Conservation (phyloP, 2,797 vertebrate genomes). For the Hirundo rustica region DNA sequence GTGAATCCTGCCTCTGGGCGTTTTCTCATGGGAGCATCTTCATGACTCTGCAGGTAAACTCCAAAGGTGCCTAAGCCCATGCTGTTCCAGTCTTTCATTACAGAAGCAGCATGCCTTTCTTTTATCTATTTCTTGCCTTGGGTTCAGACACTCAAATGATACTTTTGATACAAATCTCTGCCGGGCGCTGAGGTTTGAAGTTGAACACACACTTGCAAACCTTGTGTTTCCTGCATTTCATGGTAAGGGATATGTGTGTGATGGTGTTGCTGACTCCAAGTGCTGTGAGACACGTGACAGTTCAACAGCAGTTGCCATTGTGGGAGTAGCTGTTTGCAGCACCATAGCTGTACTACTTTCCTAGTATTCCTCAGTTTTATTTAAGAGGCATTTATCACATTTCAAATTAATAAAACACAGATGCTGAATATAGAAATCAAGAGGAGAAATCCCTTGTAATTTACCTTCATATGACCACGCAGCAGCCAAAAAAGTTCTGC, state of each 20-base stretch:
- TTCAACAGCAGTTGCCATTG: neutral
- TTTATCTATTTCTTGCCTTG: neutral
- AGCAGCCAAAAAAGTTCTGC: neutral
- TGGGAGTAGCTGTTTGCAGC: neutral
- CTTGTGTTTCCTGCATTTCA: neutral
- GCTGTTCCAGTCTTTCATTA: neutral
- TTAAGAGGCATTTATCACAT: neutral
- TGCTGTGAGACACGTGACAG: rapidly evolving
- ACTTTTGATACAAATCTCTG: neutral
- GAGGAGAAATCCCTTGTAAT: neutral
- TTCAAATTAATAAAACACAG: neutral
- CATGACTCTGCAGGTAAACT: neutral
- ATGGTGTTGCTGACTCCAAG: neutral
- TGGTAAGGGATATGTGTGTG: neutral
- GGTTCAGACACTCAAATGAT: neutral
- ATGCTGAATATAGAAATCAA: neutral
- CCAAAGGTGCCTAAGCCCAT: neutral
- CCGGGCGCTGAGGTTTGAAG: neutral
- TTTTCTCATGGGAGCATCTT: neutral
- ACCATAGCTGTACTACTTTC: neutral
- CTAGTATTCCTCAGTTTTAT: neutral
- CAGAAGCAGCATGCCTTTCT: neutral
- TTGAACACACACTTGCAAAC: neutral
- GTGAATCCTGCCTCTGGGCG: neutral
- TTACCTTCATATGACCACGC: neutral